phyloP scores from a whole-genome alignment of 2,113 vertebrate species.

The Trinectes maculatus region DNA sequence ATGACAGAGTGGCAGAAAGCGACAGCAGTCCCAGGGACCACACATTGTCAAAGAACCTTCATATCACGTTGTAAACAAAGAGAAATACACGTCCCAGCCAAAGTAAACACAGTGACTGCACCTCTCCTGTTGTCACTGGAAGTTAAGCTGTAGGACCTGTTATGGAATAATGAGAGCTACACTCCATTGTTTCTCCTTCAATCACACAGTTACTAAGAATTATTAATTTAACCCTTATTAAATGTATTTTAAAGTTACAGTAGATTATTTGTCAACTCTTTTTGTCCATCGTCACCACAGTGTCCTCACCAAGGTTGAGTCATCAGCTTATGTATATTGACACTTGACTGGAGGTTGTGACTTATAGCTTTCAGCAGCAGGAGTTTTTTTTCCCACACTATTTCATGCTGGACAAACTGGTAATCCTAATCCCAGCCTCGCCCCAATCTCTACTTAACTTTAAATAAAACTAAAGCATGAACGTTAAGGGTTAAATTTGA shows the following conservation, averaged over 20 bases:
- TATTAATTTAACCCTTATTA: neutral
- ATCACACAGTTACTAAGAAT: neutral
- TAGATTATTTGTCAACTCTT: neutral
- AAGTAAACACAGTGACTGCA: conserved; percentile 46
- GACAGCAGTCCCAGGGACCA: conserved; percentile 13
- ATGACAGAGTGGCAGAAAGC: conserved; percentile 34
- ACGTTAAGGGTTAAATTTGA: neutral
- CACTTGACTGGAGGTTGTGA: conserved; percentile 41
- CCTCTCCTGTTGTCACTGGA: too few species aligned
- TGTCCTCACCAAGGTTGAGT: neutral
- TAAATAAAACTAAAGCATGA: too few species aligned
- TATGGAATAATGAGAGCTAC: neutral
- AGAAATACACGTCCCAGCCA: conserved; percentile 36
- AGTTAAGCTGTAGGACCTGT: neutral
- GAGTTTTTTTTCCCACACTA: conserved; percentile 28
- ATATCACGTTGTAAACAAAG: conserved; percentile 30
- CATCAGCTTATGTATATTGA: conserved; percentile 19
- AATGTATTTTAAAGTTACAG: neutral
- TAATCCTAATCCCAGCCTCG: conserved; percentile 10
- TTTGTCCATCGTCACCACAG: neutral
- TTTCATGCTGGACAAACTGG: conserved; percentile 15
- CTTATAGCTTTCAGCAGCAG: conserved; percentile 34
- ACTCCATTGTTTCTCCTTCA: too few species aligned
- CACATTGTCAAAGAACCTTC: conserved; percentile 46
- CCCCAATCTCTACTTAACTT: conserved; percentile 19